Evolutionary conservation across 2,797 vertebrate species (phyloP).

Genomic region (Calcarius lapponicus): DNA sequence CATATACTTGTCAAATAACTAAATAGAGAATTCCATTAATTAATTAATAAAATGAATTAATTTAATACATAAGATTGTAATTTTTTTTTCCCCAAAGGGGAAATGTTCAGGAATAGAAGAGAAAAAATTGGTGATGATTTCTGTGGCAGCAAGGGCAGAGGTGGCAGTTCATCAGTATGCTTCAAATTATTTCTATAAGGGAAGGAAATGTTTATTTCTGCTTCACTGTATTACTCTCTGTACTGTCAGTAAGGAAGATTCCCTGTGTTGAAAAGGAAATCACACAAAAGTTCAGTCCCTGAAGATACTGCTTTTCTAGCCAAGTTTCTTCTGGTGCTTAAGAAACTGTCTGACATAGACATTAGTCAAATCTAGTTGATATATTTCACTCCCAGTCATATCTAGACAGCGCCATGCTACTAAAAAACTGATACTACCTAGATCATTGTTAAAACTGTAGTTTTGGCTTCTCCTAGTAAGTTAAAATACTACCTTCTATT

Average conservation of each 20-base stretch:
- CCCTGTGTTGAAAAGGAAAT: background rate
- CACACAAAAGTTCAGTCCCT: background rate
- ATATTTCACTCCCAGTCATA: background rate
- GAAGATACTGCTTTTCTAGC: background rate
- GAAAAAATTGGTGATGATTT: background rate
- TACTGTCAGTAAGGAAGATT: background rate
- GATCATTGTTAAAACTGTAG: background rate
- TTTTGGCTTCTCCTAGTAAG: background rate
- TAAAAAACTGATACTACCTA: background rate
- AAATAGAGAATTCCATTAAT: background rate
- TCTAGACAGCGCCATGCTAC: background rate
- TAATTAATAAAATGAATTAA: background rate
- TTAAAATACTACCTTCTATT: background rate
- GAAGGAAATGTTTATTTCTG: background rate
- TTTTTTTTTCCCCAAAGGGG: background rate
- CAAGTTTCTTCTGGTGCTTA: background rate
- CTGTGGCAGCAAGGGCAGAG: background rate
- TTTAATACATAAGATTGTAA: background rate
- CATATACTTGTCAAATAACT: background rate
- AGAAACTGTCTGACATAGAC: background rate
- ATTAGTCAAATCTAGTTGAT: background rate
- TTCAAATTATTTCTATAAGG: background rate
- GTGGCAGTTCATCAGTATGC: background rate
- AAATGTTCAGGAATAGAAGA: background rate
- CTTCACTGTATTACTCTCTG: background rate